A percentile compares a stretch with the other conserved stretches of the same genome.
These are phyloP conservation scores for Neomorphus geoffroyi DNA, from an alignment of 2,797 vertebrate genomes.

Conservation along the genomic window DNA sequence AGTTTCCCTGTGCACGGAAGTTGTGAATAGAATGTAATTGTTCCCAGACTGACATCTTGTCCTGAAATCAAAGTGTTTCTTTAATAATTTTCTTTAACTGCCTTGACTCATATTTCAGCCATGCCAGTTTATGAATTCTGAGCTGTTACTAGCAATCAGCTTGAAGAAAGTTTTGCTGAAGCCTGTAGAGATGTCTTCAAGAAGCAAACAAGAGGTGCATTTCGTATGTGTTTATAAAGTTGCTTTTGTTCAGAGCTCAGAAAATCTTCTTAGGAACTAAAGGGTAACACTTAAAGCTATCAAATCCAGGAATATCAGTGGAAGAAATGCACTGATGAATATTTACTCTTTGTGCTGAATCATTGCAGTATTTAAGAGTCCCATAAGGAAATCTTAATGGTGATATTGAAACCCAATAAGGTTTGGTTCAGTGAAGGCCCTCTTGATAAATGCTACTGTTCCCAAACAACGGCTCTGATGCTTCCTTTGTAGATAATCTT, in stretches of 20 bases:
- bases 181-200: not conserved
- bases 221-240: not conserved
- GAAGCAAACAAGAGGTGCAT: not conserved
- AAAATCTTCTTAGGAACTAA: not conserved
- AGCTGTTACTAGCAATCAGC: not conserved
- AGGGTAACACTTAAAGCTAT: not conserved
- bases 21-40: slow-evolving; percentile 36
- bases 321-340: not conserved
- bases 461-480: not conserved
- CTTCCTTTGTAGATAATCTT: not conserved
- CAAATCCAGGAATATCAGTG: not conserved
- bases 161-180: not conserved
- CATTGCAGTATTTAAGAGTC: not conserved
- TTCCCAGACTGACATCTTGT: not conserved
- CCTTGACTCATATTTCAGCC: not conserved
- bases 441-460: not conserved
- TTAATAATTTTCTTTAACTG: not conserved
- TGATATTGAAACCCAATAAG: not conserved
- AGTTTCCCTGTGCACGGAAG: not conserved
- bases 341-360: not conserved
- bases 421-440: not conserved
- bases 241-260: not conserved
- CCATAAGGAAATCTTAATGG: not conserved
- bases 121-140: not conserved
- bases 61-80: not conserved